phyloP scores from a whole-genome alignment of 2,888 invertebrate species.

The Tromatobia lineatoria region DNA sequence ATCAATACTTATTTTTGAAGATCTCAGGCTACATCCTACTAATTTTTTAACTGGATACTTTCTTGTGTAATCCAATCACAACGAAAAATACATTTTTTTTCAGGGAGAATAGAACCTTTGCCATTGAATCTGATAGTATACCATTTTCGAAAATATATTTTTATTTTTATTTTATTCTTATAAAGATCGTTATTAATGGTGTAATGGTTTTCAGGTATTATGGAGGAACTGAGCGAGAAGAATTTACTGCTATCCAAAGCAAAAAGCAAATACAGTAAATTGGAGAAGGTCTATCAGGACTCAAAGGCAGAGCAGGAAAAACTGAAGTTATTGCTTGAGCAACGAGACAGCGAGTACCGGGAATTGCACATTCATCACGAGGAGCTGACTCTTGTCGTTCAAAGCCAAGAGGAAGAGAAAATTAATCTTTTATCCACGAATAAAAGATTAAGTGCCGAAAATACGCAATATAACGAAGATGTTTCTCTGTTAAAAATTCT shows the following conservation, averaged over 20 bases:
- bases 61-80: too few relatives aligned
- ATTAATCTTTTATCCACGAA: slow-evolving; percentile 68
- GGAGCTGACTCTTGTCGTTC: slow-evolving; percentile 71
- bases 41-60: too few relatives aligned
- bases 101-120: too few relatives aligned
- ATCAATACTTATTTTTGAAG: too few relatives aligned
- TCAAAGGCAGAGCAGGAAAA: slow-evolving; percentile 72
- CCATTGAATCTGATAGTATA: too few relatives aligned
- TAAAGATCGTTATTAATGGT: too few relatives aligned
- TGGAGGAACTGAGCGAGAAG: slow-evolving; percentile 74
- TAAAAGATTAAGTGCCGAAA: slow-evolving; percentile 86
- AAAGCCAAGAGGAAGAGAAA: slow-evolving; percentile 75
- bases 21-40: too few relatives aligned
- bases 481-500: slow-evolving; percentile 92
- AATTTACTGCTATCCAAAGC: slow-evolving; percentile 73
- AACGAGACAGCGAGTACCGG: slow-evolving; percentile 75
- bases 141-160: slow-evolving; percentile 31
- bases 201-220: slow-evolving; percentile 63
- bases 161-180: neutral
- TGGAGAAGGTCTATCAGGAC: slow-evolving; percentile 75
- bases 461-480: slow-evolving; percentile 88
- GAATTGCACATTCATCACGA: slow-evolving; percentile 75
- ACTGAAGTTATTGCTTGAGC: slow-evolving; percentile 70
- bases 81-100: too few relatives aligned
- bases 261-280: slow-evolving; percentile 76